Conservation (phyloP, 2,113 vertebrate genomes). For the Pardalotus punctatus region DNA sequence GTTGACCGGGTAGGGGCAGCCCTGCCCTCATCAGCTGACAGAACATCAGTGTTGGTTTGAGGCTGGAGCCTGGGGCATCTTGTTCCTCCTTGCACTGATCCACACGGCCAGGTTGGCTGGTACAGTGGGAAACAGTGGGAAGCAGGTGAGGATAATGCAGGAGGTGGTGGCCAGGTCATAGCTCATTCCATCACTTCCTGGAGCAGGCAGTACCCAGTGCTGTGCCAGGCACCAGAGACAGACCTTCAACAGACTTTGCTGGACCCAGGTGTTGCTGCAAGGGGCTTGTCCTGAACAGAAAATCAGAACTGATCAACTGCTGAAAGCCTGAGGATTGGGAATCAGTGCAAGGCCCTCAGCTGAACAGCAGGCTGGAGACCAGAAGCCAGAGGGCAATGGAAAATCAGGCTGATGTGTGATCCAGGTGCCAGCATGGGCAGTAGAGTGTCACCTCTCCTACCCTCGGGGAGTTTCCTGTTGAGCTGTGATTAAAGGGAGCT, state of each 20-base stretch:
- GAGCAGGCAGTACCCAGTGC: neutral
- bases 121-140: neutral
- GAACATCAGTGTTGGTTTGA: neutral
- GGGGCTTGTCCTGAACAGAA: neutral
- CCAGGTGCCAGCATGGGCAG: no score
- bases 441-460: neutral
- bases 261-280: no score
- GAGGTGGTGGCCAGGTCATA: neutral
- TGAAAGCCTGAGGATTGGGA: neutral
- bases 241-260: neutral
- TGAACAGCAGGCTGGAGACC: no score
- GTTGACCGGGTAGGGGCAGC: neutral
- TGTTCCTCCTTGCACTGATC: neutral
- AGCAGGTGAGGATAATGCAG: neutral
- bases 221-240: neutral
- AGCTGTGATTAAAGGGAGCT: neutral
- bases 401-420: neutral
- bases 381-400: neutral
- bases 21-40: neutral
- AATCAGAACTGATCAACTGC: neutral
- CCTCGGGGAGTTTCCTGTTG: neutral
- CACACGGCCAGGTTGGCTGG: rapidly evolving
- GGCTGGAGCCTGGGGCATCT: neutral
- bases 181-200: neutral
- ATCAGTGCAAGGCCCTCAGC: neutral